Percentiles rank a stretch among this genome's conserved stretches.
phyloP scores from a whole-genome alignment of 2,888 invertebrate genomes.

The Aspidiotus destructor region DNA sequence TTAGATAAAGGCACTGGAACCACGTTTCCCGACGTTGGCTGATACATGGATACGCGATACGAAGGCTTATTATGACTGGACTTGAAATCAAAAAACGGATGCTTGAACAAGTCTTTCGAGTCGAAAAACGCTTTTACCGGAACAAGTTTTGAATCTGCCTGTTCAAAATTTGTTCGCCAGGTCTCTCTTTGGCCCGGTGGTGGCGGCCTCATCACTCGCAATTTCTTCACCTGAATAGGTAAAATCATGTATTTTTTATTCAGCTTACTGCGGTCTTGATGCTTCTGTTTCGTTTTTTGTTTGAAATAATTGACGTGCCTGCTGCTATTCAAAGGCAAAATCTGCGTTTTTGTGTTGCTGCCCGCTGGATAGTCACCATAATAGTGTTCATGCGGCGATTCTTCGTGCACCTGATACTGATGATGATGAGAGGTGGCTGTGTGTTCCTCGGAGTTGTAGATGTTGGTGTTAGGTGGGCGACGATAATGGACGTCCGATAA shows the following conservation, averaged over 20 bases:
- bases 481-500: not conserved
- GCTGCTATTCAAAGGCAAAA: conserved; percentile 6
- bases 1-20: conserved; percentile 11
- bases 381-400: conserved; percentile 15
- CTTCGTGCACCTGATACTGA: conserved; percentile 31
- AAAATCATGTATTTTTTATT: conserved; percentile 14
- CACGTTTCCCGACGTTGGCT: not conserved
- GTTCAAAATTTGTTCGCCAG: conserved; percentile 25
- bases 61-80: not conserved
- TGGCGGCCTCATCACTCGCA: conserved; percentile 34
- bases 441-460: not conserved
- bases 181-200: conserved; percentile 34
- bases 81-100: conserved; percentile 25
- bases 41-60: not conserved
- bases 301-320: not conserved
- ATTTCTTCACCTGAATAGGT: conserved; percentile 14
- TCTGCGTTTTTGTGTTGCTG: conserved; percentile 26
- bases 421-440: not conserved
- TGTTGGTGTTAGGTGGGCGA: not conserved
- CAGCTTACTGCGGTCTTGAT: conserved; percentile 6
- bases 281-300: not conserved
- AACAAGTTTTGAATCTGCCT: not conserved
- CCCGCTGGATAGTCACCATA: conserved; percentile 29
- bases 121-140: conserved; percentile 6
- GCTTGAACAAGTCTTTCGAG: conserved; percentile 12